Percentiles rank a stretch among this genome's conserved stretches.
Evolutionary conservation across 1,140 invertebrate genomes (phyloP).

Genomic region (Nylanderia fulva): DNA sequence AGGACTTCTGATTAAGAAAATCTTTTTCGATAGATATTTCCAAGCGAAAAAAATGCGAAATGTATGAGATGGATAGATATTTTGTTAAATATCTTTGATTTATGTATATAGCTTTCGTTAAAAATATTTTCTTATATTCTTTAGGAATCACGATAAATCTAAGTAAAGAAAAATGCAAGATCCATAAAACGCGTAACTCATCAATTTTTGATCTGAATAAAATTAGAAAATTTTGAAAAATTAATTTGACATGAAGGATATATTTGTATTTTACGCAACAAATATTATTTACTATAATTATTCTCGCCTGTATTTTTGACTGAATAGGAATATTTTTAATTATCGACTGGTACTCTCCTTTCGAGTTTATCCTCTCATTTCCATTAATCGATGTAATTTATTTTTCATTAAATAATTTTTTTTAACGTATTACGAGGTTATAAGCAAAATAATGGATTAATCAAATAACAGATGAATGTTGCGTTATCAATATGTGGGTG

Average conservation of each 20-base stretch:
- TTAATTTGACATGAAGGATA: conserved; percentile 25
- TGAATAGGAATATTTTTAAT: conserved; percentile 34
- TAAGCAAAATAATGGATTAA: conserved; percentile 33
- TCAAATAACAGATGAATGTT: conserved; percentile 42
- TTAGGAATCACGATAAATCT: not conserved
- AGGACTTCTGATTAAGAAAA: conserved; percentile 24
- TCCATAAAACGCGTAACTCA: not conserved
- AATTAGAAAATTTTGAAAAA: not conserved
- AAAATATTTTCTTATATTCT: not conserved
- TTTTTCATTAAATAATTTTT: not conserved
- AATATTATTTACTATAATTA: not conserved
- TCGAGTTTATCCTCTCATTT: conserved; percentile 12
- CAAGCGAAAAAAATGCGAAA: not conserved
- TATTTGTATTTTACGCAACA: not conserved
- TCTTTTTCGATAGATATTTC: conserved; percentile 1
- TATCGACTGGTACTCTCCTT: not conserved
- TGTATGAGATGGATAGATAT: not conserved
- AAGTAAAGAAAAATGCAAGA: not conserved
- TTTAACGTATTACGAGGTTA: not conserved
- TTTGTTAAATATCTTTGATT: conserved; percentile 14
- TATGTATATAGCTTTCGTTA: not conserved
- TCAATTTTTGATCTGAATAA: not conserved
- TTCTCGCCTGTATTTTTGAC: conserved; percentile 15
- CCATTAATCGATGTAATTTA: not conserved
- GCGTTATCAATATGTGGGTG: not conserved